These are phyloP conservation scores for Melangyna quadrimaculata DNA, from an alignment of 2,888 invertebrate species.

Conservation along the genomic window DNA sequence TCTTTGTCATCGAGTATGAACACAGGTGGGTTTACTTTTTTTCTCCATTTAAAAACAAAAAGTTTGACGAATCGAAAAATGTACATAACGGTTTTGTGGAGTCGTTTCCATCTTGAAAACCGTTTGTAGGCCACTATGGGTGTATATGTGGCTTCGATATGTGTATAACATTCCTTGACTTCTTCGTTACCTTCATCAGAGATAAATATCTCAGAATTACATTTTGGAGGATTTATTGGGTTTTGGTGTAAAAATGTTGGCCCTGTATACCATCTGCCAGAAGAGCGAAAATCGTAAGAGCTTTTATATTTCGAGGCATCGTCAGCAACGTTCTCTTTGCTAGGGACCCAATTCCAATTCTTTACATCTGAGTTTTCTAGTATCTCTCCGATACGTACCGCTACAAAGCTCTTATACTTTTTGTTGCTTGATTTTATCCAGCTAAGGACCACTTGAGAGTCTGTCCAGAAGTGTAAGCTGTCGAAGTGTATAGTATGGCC, in stretches of 20 bases:
- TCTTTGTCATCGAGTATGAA: no score
- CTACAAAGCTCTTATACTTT: no score
- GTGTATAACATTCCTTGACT: neutral
- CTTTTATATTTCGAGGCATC: neutral
- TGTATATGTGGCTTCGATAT: no score
- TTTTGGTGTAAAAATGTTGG: no score
- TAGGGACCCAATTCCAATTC: neutral
- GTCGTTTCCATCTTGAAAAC: conserved; percentile 6
- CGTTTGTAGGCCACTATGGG: neutral
- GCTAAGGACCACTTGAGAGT: conserved; percentile 9
- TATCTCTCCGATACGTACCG: conserved; percentile 12
- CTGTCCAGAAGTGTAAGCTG: neutral
- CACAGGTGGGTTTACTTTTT: no score
- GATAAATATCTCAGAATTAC: no score
- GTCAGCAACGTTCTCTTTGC: conserved; percentile 1
- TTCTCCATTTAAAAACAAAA: no score
- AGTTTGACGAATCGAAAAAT: neutral
- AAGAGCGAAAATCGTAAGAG: neutral
- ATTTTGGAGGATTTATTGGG: no score
- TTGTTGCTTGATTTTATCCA: neutral
- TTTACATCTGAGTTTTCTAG: neutral
- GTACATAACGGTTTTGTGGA: neutral
- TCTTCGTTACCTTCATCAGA: neutral
- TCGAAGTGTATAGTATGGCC: neutral
- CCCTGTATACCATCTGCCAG: no score